Base-by-base conservation (phyloP, 1,140 invertebrate species). In the Drosophila bipectinata region DNA sequence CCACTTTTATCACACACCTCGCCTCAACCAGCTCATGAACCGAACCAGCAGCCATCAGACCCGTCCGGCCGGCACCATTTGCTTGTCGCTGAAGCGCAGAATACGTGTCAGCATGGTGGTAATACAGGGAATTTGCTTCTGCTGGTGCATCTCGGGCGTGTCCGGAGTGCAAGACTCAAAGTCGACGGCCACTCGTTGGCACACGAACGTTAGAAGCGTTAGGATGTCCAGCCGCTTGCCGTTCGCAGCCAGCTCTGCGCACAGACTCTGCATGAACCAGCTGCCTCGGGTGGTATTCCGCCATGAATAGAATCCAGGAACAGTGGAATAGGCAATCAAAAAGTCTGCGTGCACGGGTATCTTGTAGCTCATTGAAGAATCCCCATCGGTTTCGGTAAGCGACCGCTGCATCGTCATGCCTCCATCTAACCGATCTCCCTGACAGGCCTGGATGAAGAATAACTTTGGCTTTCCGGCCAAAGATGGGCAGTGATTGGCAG, bases 281-380 rank as follows among this genome's bases (percentile, higher is more conserved):
- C 98, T 99, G 9, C 97, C 97, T 12, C 94, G 93, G 5, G 96
- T 96, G n/a, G 97, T 98, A 88, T 99, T 99, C 48, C 98, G 94
- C 98, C 98, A 99, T 1, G 98, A 98, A 92, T 96, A 99, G 92
- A 94, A 97, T 53, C 97, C 98, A 82, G 97, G 96, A 53, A 99
- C 96, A 18, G 98, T 98, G 4, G 97, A 98, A 91, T 98, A 99
- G 10, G 96, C 97, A 80, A 99, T 97, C 10, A 99, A 93, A 91
- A 99, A 98, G 92, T 99, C 98, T n/a, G 98, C 98, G 92, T 98
- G 96, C 48, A 95, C 94, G 6, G 98, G 98, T 90, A 99, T 98
- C 82, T 95, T 95, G 82, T 97, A 98, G 26, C 92, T 92, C 48
- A 90, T 84, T 3, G 93, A 93, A 32, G 94, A 92, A 71, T 93